These are phyloP conservation scores for Protobothrops mucrosquamatus DNA, from an alignment of 2,113 vertebrate genomes.

Conservation along the genomic window DNA sequence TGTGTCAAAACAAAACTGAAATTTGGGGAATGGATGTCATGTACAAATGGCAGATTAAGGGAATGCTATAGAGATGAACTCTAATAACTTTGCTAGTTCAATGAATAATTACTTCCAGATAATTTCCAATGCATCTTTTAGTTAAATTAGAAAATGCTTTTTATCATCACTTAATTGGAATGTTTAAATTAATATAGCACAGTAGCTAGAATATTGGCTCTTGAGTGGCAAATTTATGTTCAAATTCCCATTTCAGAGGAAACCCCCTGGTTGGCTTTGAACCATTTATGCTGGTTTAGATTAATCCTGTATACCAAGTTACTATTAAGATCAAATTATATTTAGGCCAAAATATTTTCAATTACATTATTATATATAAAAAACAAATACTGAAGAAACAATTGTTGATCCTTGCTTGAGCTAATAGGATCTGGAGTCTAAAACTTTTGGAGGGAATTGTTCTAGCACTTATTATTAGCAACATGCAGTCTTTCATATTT, in stretches of 20 bases:
- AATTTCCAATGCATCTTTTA: slow-evolving; percentile 18
- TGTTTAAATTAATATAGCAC: not conserved
- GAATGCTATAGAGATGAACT: slow-evolving; percentile 48
- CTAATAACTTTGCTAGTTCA: slow-evolving; percentile 51
- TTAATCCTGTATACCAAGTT: not conserved
- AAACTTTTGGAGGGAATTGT: not conserved
- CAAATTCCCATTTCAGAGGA: not conserved
- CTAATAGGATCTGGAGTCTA: not conserved
- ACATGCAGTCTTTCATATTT: not conserved
- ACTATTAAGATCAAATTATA: not conserved
- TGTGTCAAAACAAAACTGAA: slow-evolving; percentile 59
- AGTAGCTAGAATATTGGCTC: not conserved
- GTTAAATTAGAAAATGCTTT: slow-evolving; percentile 7
- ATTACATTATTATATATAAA: not conserved
- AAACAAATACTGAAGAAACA: not conserved
- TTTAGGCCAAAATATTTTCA: not conserved
- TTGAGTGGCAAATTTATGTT: not conserved
- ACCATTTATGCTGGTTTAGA: not conserved
- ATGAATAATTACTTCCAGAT: slow-evolving; percentile 49
- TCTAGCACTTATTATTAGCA: not conserved
- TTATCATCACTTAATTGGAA: not conserved
- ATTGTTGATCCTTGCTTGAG: not conserved
- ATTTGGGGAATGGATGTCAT: slow-evolving; percentile 42
- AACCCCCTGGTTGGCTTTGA: not conserved
- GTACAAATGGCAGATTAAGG: slow-evolving; percentile 56